A percentile compares a stretch with the other conserved stretches of the same genome.
phyloP scores from a whole-genome alignment of 37 sponge, comb jelly and placozoan genomes.

The Halichondria panicea region DNA sequence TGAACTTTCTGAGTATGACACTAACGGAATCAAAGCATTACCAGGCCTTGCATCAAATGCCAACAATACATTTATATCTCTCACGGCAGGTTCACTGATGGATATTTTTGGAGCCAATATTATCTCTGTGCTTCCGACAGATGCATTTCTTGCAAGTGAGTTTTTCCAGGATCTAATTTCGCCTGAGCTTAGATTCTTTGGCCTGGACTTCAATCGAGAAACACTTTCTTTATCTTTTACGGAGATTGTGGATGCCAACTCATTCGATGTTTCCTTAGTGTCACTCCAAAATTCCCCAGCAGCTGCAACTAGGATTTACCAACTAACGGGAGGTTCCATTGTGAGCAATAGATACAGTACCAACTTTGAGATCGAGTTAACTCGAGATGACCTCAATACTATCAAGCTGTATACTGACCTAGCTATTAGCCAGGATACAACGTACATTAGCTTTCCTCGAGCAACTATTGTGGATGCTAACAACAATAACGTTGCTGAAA shows the following conservation, averaged over 20 bases:
- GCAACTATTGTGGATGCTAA: constrained; percentile 60
- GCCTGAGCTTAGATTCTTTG: constrained; percentile 40
- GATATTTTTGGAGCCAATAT: constrained; percentile 67
- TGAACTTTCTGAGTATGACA: constrained; percentile 39
- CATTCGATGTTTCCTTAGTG: constrained; percentile 61
- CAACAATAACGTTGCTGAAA: constrained; percentile 47
- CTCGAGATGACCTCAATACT: constrained; percentile 75
- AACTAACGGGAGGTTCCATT: constrained; percentile 74
- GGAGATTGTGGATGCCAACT: constrained; percentile 60
- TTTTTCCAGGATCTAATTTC: constrained; percentile 51
- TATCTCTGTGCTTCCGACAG: constrained; percentile 38
- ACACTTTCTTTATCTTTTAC: constrained; percentile 62
- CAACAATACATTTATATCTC: constrained; percentile 72
- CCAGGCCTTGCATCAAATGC: constrained; percentile 60
- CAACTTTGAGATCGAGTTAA: constrained; percentile 44
- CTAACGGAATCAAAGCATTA: constrained; percentile 67
- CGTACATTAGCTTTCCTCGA: constrained; percentile 58
- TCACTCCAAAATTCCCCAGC: constrained; percentile 42
- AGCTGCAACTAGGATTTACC: constrained; percentile 13
- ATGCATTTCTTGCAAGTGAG: constrained; percentile 47
- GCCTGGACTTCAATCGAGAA: constrained; percentile 56
- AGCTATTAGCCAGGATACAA: constrained; percentile 43
- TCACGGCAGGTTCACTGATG: constrained; percentile 59
- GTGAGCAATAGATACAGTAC: constrained; percentile 35
- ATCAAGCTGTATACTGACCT: constrained; percentile 60